A percentile compares a stretch with the other conserved stretches of the same genome.
These are phyloP conservation scores for Streptopelia turtur DNA, from an alignment of 2,797 vertebrate species.

Conservation along the genomic window DNA sequence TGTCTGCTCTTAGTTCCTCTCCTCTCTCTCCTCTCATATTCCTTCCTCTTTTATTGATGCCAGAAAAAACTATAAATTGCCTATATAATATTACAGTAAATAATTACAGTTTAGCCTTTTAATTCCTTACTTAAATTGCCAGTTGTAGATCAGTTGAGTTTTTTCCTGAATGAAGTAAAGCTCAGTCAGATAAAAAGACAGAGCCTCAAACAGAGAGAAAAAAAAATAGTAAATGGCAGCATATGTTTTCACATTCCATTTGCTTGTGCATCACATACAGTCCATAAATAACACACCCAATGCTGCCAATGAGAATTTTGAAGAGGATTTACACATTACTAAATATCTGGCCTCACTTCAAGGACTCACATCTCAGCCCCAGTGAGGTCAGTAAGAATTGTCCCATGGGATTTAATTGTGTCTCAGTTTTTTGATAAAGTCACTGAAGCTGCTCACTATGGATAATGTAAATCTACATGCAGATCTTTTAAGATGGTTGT, in stretches of 20 bases:
- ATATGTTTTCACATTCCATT: background rate
- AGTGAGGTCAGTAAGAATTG: background rate
- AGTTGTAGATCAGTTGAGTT: background rate
- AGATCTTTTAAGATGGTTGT: background rate
- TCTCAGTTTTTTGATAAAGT: background rate
- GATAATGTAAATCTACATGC: background rate
- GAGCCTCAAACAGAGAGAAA: background rate
- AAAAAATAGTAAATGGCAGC: background rate
- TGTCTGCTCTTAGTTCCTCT: background rate
- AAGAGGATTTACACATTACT: constrained; percentile 15
- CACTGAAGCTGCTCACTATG: background rate
- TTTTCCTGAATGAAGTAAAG: background rate
- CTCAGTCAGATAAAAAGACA: background rate
- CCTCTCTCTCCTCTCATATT: too few relatives aligned
- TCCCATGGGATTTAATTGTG: background rate
- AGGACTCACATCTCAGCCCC: background rate
- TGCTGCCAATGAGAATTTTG: background rate
- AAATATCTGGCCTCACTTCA: background rate
- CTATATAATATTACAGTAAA: background rate
- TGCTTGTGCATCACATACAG: background rate
- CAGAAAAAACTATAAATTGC: background rate
- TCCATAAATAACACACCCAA: background rate
- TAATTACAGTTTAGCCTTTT: background rate
- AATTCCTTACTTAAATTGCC: background rate
- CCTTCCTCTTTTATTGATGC: background rate